Conservation (phyloP, 2,797 vertebrate genomes). For the Mus spretus region DNA sequence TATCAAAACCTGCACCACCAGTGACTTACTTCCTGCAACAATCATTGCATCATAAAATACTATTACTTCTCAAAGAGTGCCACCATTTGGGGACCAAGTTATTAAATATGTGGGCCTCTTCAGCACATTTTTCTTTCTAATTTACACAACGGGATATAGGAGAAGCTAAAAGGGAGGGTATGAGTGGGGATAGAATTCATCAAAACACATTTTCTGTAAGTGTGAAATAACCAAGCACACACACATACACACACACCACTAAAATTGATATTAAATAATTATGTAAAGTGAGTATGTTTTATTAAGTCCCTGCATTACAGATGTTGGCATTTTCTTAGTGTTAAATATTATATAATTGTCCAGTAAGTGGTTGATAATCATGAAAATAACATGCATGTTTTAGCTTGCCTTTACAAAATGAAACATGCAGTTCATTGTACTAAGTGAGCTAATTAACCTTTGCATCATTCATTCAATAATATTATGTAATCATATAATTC, state of each 20-base stretch:
- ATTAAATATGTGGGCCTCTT: neutral
- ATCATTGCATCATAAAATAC: no score
- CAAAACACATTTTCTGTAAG: neutral
- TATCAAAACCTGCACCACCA: neutral
- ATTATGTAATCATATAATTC: neutral
- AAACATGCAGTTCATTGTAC: neutral
- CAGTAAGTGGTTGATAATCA: neutral
- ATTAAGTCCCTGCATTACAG: neutral
- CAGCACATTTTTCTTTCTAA: neutral
- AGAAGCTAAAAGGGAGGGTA: no score
- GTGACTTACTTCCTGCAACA: neutral
- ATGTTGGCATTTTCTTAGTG: neutral
- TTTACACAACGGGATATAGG: no score
- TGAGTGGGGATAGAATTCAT: neutral
- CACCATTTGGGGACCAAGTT: fast-evolving
- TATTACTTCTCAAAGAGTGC: neutral
- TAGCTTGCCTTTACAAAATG: neutral
- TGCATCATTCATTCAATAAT: neutral
- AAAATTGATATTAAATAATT: neutral
- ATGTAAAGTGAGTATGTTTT: neutral
- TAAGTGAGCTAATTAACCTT: neutral
- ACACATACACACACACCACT: neutral
- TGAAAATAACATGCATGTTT: neutral
- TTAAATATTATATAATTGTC: neutral
- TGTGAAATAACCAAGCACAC: neutral